These are phyloP conservation scores for Conus canariensis DNA, from an alignment of 2,888 invertebrate genomes.

Conservation along the genomic window DNA sequence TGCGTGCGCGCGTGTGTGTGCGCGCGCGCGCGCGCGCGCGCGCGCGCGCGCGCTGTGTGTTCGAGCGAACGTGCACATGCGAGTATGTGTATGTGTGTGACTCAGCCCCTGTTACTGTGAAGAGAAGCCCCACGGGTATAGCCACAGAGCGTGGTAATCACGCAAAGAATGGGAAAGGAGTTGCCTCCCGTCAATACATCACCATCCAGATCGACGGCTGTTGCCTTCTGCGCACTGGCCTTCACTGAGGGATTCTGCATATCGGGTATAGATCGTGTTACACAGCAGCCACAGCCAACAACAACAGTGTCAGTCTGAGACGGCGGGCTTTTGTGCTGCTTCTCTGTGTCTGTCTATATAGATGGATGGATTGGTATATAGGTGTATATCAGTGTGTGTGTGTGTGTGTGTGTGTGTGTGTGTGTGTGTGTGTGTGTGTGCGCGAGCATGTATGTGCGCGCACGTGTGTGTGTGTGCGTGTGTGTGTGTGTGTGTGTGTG, in stretches of 20 bases:
- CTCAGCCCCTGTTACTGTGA: background rate
- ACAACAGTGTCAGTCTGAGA: too few relatives aligned
- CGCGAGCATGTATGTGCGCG: background rate
- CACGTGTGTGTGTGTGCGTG: background rate
- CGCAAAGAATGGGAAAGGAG: too few relatives aligned
- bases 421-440: background rate
- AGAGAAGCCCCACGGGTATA: too few relatives aligned
- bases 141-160: too few relatives aligned
- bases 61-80: too few relatives aligned
- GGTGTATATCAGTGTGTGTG: background rate
- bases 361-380: background rate
- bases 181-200: too few relatives aligned
- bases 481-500: conserved; percentile 12
- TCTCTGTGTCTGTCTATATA: background rate
- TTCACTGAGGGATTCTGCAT: too few relatives aligned
- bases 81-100: conserved; percentile 9
- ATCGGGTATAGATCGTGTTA: too few relatives aligned
- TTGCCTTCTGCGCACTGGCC: too few relatives aligned
- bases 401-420: conserved; percentile 8
- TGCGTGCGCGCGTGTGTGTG: background rate
- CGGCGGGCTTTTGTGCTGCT: too few relatives aligned
- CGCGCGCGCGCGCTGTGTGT: background rate
- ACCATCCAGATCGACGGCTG: too few relatives aligned
- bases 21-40: background rate
- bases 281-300: too few relatives aligned